Conservation (phyloP, 2,797 vertebrate genomes). For the Lithobates sylvaticus region DNA sequence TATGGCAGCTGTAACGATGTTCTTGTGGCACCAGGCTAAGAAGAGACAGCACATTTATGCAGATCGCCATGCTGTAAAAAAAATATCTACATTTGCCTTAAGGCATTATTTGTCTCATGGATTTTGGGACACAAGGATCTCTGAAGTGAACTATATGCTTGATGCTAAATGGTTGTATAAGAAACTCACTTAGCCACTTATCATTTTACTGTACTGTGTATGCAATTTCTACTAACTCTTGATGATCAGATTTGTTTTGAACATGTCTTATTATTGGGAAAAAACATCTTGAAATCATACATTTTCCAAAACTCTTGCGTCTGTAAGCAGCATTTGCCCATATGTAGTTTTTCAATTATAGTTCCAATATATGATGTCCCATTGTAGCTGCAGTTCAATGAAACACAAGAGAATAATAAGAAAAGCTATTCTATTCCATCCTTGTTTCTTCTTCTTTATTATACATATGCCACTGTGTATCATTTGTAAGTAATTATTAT, state of each 20-base stretch:
- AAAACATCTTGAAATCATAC: not conserved
- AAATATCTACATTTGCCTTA: no score
- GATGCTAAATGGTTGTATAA: no score
- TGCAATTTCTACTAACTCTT: no score
- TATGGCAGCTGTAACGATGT: no score
- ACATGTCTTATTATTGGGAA: no score
- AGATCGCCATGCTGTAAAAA: no score
- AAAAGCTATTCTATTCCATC: not conserved
- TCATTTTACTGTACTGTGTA: no score
- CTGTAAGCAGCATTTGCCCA: not conserved
- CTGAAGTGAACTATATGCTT: not conserved
- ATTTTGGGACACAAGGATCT: not conserved
- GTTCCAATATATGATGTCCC: not conserved
- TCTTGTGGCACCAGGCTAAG: no score
- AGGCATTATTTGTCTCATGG: not conserved
- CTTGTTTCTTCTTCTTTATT: not conserved
- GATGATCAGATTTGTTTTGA: not conserved
- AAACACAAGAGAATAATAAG: not conserved
- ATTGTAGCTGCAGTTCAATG: not conserved
- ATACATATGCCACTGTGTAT: conserved; percentile 13
- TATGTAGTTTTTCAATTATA: not conserved
- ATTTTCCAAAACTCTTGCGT: not conserved
- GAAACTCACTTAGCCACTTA: no score
- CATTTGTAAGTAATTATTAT: conserved; percentile 11
- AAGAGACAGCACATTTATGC: no score